phyloP scores from a whole-genome alignment of 2,113 vertebrate genomes.

The Pseudois nayaur region DNA sequence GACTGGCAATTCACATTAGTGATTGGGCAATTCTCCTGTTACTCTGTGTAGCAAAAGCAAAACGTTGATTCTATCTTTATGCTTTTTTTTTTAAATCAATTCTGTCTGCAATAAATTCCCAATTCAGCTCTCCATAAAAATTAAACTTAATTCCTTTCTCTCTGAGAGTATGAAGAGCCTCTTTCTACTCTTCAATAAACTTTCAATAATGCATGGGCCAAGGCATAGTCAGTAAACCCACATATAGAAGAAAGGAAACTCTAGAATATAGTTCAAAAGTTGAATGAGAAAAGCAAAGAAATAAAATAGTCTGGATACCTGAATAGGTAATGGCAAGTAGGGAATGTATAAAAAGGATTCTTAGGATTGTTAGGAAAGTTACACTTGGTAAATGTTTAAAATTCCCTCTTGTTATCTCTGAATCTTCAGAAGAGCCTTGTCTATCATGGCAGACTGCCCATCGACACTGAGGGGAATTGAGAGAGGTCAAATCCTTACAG shows the following conservation, averaged over 20 bases:
- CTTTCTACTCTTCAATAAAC: constrained; percentile 19
- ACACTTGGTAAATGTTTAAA: not conserved
- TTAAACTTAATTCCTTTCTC: constrained; percentile 15
- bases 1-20: not conserved
- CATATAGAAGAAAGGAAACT: not conserved
- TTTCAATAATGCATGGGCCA: constrained; percentile 35
- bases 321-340: not conserved
- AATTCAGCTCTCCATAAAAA: constrained; percentile 15
- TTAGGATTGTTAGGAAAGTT: not conserved
- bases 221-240: not conserved
- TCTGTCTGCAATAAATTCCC: not conserved
- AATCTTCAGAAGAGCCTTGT: not conserved
- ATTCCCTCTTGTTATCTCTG: not conserved
- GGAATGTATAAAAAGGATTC: not conserved
- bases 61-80: not conserved
- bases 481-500: not conserved
- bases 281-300: not conserved
- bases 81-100: not conserved
- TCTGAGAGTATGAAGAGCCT: not conserved
- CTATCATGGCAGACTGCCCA: not conserved
- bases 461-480: not conserved
- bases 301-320: not conserved
- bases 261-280: not conserved
- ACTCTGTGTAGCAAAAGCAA: not conserved
- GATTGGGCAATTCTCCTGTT: not conserved